These are phyloP conservation scores for Agapostemon virescens DNA, from an alignment of 2,888 invertebrate genomes.

Conservation along the genomic window DNA sequence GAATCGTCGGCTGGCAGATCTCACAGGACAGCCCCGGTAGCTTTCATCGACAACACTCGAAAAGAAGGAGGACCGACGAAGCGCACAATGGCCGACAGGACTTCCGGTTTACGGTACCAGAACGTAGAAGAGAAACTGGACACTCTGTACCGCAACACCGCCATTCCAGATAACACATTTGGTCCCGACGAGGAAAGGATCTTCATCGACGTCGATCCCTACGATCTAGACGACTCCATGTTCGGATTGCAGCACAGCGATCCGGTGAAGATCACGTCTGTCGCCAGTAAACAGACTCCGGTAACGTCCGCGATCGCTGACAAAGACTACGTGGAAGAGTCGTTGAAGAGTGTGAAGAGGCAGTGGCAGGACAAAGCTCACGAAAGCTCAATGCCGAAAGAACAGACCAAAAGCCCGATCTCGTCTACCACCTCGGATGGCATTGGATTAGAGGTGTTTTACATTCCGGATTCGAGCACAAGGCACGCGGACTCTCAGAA, in stretches of 20 bases:
- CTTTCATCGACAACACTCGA: slow-evolving; percentile 57
- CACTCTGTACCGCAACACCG: slow-evolving; percentile 70
- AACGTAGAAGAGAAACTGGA: slow-evolving; percentile 65
- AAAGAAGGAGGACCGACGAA: slow-evolving; percentile 57
- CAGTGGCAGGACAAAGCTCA: slow-evolving; percentile 61
- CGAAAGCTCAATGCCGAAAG: slow-evolving; percentile 46
- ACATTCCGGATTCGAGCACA: slow-evolving; percentile 51
- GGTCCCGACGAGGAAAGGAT: slow-evolving; percentile 78
- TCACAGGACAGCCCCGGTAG: slow-evolving; percentile 83
- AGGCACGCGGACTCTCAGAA: slow-evolving; percentile 27
- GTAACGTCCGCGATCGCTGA: slow-evolving; percentile 42
- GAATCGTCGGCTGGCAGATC: slow-evolving; percentile 85
- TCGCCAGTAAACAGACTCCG: slow-evolving; percentile 27
- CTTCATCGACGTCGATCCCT: slow-evolving; percentile 78
- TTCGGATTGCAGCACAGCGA: slow-evolving; percentile 71
- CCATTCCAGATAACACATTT: slow-evolving; percentile 76
- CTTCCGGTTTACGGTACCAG: slow-evolving; percentile 66
- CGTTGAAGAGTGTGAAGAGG: slow-evolving; percentile 69
- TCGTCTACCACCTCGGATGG: slow-evolving; percentile 37
- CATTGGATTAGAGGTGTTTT: slow-evolving; percentile 38
- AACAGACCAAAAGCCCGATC: slow-evolving; percentile 20
- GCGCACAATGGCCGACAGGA: slow-evolving; percentile 54
- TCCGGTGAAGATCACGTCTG: slow-evolving; percentile 43
- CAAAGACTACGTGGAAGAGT: slow-evolving; percentile 71
- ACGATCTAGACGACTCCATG: slow-evolving; percentile 73